Conservation (phyloP, 2,797 vertebrate species). For the Cyclura pinguis region DNA sequence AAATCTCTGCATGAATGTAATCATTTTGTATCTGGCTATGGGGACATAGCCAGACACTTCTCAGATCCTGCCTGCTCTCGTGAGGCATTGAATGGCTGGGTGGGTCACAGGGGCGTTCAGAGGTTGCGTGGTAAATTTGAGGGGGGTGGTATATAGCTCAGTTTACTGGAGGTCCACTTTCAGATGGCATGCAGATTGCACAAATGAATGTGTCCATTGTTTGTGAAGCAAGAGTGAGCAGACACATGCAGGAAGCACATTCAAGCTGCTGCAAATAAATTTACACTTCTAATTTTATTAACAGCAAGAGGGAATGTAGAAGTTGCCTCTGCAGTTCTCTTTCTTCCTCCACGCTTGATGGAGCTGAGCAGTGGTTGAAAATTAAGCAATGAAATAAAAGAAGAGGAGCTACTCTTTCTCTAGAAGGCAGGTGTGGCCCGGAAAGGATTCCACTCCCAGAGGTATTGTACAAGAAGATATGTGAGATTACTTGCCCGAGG, state of each 20-base stretch:
- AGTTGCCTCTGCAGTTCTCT: not conserved
- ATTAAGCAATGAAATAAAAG: not conserved
- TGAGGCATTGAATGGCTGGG: too few relatives aligned
- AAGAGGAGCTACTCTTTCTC: constrained; percentile 34
- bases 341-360: constrained; percentile 17
- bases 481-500: constrained; percentile 25
- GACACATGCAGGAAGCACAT: constrained; percentile 8
- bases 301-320: not conserved
- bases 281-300: not conserved
- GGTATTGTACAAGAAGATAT: constrained; percentile 39
- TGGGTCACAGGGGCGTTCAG: too few relatives aligned
- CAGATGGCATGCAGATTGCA: too few relatives aligned
- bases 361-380: constrained; percentile 30
- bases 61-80: too few relatives aligned
- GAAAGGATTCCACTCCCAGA: constrained; percentile 13
- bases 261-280: not conserved
- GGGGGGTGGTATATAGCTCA: too few relatives aligned
- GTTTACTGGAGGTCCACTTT: too few relatives aligned
- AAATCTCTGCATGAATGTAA: too few relatives aligned
- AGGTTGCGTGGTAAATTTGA: too few relatives aligned
- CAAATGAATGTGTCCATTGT: not conserved
- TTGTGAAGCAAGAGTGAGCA: constrained; percentile 23
- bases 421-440: constrained; percentile 36
- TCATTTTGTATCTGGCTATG: too few relatives aligned
- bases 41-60: too few relatives aligned